Conservation (phyloP, 2,797 vertebrate genomes). For the Nyctalus aviator region DNA sequence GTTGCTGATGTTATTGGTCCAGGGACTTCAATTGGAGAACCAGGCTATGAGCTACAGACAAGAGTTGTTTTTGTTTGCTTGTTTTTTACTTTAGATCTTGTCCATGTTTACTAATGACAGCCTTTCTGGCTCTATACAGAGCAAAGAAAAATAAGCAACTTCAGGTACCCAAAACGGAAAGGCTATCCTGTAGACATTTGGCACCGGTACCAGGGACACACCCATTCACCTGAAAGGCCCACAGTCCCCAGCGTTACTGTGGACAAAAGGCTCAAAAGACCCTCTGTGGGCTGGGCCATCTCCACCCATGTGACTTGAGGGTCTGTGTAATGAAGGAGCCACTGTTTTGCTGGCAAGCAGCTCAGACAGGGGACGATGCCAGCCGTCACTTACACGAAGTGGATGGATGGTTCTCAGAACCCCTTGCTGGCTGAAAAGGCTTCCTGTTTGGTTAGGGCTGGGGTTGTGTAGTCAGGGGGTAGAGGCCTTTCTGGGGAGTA, state of each 20-base stretch:
- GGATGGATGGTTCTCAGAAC: neutral
- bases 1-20: neutral
- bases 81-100: neutral
- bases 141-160: neutral
- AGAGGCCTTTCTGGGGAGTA: neutral
- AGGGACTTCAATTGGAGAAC: neutral
- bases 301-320: neutral
- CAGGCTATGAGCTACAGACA: neutral
- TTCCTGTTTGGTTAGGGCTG: constrained; percentile 47
- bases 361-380: neutral
- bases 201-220: neutral
- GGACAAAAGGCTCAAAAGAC: neutral
- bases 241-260: neutral
- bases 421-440: neutral
- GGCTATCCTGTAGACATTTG: neutral
- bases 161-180: neutral
- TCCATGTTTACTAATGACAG: neutral
- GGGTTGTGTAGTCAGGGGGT: neutral
- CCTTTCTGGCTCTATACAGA: neutral
- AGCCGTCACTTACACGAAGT: neutral
- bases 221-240: neutral
- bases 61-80: neutral
- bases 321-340: constrained; percentile 46
- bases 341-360: neutral
- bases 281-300: neutral